These are phyloP conservation scores for Platerodrilus igneus DNA, from an alignment of 2,888 invertebrate species.

Conservation along the genomic window DNA sequence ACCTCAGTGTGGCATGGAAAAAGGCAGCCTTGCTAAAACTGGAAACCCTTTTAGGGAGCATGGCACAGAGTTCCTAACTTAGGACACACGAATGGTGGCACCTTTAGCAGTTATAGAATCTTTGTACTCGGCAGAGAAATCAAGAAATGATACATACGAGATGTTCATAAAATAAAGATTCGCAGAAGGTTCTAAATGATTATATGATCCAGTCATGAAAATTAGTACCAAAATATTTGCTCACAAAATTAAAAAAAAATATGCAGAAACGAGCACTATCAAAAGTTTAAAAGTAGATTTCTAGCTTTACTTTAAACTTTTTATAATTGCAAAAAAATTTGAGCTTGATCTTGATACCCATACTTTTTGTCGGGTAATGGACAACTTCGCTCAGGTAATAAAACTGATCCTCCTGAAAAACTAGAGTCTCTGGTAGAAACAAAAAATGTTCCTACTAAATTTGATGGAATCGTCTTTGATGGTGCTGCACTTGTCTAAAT, in stretches of 20 bases:
- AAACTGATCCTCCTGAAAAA: not conserved
- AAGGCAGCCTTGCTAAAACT: not conserved
- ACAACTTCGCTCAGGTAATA: not conserved
- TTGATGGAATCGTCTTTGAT: not conserved
- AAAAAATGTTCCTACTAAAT: too few species aligned
- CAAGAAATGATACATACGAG: not conserved
- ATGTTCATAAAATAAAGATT: not conserved
- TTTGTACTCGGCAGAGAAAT: too few species aligned
- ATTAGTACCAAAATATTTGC: not conserved
- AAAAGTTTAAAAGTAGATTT: not conserved
- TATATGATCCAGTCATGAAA: not conserved
- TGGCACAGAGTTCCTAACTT: not conserved
- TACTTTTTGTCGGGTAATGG: not conserved
- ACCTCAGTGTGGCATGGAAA: not conserved
- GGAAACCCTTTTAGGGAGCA: not conserved
- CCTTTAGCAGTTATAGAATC: too few species aligned
- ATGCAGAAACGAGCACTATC: not conserved
- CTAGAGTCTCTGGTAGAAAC: not conserved
- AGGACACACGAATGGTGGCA: too few species aligned
- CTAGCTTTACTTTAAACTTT: not conserved
- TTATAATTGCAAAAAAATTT: not conserved
- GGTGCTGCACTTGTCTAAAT: not conserved
- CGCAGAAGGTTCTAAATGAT: not conserved
- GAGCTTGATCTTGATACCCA: not conserved
- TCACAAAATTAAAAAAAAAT: not conserved